A percentile compares a stretch with the other conserved stretches of the same genome.
These are phyloP conservation scores for Sinocyclocheilus anophthalmus DNA, from an alignment of 2,113 vertebrate species.

Conservation along the genomic window DNA sequence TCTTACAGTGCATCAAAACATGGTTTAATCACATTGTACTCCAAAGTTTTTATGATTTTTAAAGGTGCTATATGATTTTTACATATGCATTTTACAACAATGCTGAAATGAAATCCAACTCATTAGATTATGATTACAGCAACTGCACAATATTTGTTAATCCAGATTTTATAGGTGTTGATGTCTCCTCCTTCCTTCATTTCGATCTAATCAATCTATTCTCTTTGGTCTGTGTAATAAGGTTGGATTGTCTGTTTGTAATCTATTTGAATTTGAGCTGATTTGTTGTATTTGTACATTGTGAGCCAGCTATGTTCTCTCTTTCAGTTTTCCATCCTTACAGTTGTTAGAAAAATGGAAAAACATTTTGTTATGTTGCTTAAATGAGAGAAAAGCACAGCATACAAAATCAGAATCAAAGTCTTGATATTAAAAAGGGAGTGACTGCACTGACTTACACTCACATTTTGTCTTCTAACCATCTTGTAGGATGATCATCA, in stretches of 20 bases:
- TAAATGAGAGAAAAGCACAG: background rate
- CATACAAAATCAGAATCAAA: constrained; percentile 14
- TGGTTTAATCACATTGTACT: background rate
- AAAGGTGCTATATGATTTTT: no score
- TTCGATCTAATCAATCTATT: constrained; percentile 48
- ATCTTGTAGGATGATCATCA: background rate
- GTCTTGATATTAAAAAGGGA: background rate
- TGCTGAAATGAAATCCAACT: background rate
- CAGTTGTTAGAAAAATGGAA: background rate
- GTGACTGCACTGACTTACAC: background rate
- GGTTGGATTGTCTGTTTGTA: constrained; percentile 54
- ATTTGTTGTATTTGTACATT: constrained; percentile 17
- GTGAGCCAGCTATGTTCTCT: background rate
- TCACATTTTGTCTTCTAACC: background rate
- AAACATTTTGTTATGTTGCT: background rate
- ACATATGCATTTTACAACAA: background rate
- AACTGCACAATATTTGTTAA: no score
- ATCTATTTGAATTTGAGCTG: constrained; percentile 61
- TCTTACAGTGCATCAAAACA: background rate
- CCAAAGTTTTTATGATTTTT: no score
- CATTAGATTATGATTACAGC: no score
- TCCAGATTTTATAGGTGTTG: constrained; percentile 39
- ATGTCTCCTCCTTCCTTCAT: constrained; percentile 7
- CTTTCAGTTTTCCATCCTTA: background rate
- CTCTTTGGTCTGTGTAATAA: constrained; percentile 47